Evolutionary conservation across 2,888 invertebrate genomes (phyloP), one percentile per base, ranked within the genome.

Genomic region (Rapana venosa): DNA sequence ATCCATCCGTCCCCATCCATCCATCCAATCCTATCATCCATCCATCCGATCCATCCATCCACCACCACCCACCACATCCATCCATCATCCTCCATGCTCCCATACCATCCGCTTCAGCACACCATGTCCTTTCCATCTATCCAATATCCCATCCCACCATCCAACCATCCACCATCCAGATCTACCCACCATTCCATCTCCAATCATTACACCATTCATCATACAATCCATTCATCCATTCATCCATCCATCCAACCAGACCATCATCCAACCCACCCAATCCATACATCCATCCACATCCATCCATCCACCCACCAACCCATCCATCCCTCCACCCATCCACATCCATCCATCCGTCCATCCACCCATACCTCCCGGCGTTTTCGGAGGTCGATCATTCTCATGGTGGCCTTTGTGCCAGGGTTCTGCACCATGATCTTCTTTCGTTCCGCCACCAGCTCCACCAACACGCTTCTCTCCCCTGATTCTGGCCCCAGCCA

Each of bases 401-500:
- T 91, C 22, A 95, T 89, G 2, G 93, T 92, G 35, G 92, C 91
- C 35, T 87, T 90, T 26, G 92, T 92, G 15, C 91, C 91, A 15
- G 92, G 88, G 87, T 92, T 93, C 77, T 92, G 92, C 15, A 95
- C 93, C 90, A 93, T 91, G 15, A 95, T 92, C 56, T 93, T 92
- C 61, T 92, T 92, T 36, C 94, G 91, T 26, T 90, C 61, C 8
- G 91, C 88, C n/a, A 94, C 93, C 30, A 95, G 91, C 1, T 92
- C 90, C 15, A 95, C 91, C 36, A 92, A 91, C 0, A 95, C 93
- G 84, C 93, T 92, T 35, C 94, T 84, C 47, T 93, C 93, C 6
- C 92, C 93, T 15, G 93, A 92, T 32, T 93, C 93, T 6, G 70
- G 87, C 8, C 94, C 94, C 35, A 94, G 91, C 95, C 95, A 95